phyloP scores from a whole-genome alignment of 1,140 invertebrate genomes.

The Trinorchestia longiramus region DNA sequence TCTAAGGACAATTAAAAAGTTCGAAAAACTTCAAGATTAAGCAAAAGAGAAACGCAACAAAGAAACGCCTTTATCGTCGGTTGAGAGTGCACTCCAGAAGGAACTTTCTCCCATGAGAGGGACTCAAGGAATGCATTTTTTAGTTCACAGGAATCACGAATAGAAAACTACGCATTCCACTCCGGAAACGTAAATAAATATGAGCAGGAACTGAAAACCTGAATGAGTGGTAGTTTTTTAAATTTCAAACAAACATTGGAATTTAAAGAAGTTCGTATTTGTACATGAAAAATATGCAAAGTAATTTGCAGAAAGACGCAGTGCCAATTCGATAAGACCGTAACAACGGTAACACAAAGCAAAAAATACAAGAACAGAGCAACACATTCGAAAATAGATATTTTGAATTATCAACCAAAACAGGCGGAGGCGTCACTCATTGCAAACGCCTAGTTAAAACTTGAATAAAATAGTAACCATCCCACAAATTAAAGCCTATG shows the following conservation, averaged over 20 bases:
- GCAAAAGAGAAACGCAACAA: neutral
- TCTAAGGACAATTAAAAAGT: neutral
- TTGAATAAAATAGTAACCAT: neutral
- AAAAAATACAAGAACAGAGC: neutral
- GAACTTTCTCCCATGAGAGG: neutral
- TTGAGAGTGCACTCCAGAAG: neutral
- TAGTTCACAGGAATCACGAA: neutral
- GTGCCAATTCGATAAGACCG: neutral
- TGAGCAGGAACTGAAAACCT: neutral
- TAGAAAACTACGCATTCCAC: neutral
- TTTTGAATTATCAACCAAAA: neutral
- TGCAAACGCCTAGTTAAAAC: neutral
- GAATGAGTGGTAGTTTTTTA: neutral
- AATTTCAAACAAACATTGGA: neutral
- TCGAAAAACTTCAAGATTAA: neutral
- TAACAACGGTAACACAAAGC: too few relatives aligned
- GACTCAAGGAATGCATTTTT: neutral
- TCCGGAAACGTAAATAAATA: neutral
- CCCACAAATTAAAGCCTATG: neutral
- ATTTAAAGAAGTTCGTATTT: neutral
- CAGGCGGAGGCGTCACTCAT: neutral
- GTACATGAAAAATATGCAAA: neutral
- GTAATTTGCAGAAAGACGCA: neutral
- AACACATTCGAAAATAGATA: neutral
- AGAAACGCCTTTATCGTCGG: neutral